These are phyloP conservation scores for Tholera decimalis DNA, from an alignment of 2,888 invertebrate species.

Conservation along the genomic window DNA sequence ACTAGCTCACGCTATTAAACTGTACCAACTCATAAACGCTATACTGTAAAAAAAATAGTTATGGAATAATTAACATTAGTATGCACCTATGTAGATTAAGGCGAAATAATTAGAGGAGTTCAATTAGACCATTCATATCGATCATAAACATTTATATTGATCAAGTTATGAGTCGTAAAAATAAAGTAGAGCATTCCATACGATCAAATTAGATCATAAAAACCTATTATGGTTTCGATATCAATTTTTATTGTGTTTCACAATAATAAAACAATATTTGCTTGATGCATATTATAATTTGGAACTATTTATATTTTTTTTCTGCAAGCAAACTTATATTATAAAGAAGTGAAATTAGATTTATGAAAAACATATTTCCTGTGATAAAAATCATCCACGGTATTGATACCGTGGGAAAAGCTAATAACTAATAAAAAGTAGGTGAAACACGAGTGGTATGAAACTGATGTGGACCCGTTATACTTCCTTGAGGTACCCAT, in stretches of 20 bases:
- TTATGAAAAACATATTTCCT: not conserved
- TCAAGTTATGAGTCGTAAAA: conserved; percentile 49
- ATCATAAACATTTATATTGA: conserved; percentile 33
- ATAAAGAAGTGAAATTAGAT: not conserved
- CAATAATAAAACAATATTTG: conserved; percentile 12
- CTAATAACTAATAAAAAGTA: not conserved
- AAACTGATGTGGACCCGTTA: not conserved
- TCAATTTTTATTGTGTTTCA: conserved; percentile 23
- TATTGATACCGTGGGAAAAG: not conserved
- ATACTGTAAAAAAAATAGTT: not conserved
- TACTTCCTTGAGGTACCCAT: not conserved
- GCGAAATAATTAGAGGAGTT: conserved; percentile 13
- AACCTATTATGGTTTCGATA: conserved; percentile 30
- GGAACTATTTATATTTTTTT: too few species aligned
- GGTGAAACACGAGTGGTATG: not conserved
- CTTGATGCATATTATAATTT: not conserved
- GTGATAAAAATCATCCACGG: not conserved
- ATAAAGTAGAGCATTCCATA: conserved; percentile 26
- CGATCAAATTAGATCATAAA: conserved; percentile 43
- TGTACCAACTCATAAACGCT: not conserved
- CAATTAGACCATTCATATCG: conserved; percentile 31
- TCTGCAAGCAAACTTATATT: too few species aligned
- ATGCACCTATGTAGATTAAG: not conserved
- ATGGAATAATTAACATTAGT: not conserved
- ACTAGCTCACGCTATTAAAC: not conserved